Evolutionary conservation across 1,140 invertebrate genomes (phyloP), one percentile per base, ranked within the genome.

Genomic region (Thalassaphorura encarpata): DNA sequence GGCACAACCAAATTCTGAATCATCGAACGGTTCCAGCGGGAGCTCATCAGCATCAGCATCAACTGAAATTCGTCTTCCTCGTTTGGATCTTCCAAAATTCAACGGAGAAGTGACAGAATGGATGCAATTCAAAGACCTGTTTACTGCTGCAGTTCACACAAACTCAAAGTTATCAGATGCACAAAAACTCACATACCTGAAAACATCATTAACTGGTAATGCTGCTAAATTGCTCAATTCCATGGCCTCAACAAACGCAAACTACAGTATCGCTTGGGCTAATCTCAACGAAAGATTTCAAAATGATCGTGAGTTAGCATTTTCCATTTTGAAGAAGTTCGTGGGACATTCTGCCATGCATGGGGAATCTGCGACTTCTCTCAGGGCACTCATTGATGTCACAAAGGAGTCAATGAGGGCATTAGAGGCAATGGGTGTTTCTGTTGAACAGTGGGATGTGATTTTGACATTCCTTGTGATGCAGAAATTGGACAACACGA

Each of bases 41-140:
- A 36, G n/a, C 33, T 11, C 11, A 11, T 11, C 33, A 36, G n/a
- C 11, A 11, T 11, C 33, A 11, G n/a, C 11, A 36, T 11, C 33
- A 36, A 36, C 11, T n/a, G 11, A 36, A 36, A 36, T 36, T n/a
- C 6, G 18, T 8, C 33, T 56, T 3, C 54, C 46, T 26, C 8
- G 6, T 2, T 28, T 56, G 11, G 46, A 49, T 21, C 24, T 56
- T 3, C 54, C 54, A 40, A 27, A 28, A 3, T 56, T 56, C 39
- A 23, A 27, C 21, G 54, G 54, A 8, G 41, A 27, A 4, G 18
- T 21, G 28, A 24, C 8, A 2, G 23, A 49, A 6, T 56, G 54
- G 54, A 6, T 29, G 2, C 41, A 29, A 5, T 56, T 56, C 54
- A n/a, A 50, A 18, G 54, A 56, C 21, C 26, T 56, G 26, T 56